A percentile compares a stretch with the other conserved stretches of the same genome.
phyloP scores from a whole-genome alignment of 37 sponge, comb jelly and placozoan genomes.

The Halisarca cf. caerulea region DNA sequence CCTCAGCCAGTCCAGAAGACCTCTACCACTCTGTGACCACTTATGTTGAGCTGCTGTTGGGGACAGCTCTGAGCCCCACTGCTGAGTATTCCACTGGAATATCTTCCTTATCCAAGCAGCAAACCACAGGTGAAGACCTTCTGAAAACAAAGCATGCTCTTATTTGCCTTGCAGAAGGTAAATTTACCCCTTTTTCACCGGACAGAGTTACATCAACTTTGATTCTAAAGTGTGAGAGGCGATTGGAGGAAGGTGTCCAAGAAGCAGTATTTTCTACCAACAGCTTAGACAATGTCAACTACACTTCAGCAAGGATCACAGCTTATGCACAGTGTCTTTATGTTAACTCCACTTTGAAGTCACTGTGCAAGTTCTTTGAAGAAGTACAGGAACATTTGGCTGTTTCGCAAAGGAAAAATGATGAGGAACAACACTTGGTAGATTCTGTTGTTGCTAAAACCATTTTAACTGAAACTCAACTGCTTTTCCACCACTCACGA shows the following conservation, averaged over 20 bases:
- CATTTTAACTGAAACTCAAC: background rate
- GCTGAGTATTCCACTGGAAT: background rate
- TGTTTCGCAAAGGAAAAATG: background rate
- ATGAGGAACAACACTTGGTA: background rate
- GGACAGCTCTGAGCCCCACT: background rate
- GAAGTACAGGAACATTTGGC: background rate
- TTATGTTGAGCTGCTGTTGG: background rate
- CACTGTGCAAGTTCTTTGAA: conserved; percentile 19
- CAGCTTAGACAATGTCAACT: background rate
- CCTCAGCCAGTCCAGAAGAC: no score
- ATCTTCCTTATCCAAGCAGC: background rate
- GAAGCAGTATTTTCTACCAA: background rate
- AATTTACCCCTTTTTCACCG: background rate
- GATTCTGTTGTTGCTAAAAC: background rate
- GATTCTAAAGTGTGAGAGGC: background rate
- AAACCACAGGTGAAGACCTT: background rate
- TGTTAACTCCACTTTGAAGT: conserved; percentile 1
- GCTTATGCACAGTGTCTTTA: background rate
- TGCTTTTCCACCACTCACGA: conserved; percentile 33
- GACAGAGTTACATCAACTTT: conserved; percentile 10
- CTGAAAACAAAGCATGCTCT: conserved; percentile 28
- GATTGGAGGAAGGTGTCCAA: background rate
- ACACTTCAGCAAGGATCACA: background rate
- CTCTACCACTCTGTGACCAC: background rate
- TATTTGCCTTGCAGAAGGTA: conserved; percentile 44